Conservation (phyloP, 2,888 invertebrate species). For the Ennomos erosarius region DNA sequence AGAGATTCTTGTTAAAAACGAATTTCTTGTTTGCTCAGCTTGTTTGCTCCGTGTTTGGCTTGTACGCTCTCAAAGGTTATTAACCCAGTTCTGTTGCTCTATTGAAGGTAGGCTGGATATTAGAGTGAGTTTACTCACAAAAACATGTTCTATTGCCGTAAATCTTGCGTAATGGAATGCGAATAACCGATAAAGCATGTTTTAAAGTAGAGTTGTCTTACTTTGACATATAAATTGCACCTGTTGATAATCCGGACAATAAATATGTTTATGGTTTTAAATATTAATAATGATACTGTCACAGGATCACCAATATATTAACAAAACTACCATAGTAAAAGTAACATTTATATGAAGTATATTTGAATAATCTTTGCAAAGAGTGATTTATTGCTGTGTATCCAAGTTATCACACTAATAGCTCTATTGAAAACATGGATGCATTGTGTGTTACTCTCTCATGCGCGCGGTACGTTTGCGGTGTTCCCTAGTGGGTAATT, state of each 20-base stretch:
- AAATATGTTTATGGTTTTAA: conserved; percentile 3
- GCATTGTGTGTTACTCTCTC: conserved; percentile 43
- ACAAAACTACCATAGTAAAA: conserved; percentile 14
- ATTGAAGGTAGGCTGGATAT: conserved; percentile 37
- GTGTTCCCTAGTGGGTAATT: conserved; percentile 50
- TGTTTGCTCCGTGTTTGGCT: conserved; percentile 60
- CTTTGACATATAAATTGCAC: conserved; percentile 3
- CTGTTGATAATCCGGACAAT: conserved; percentile 10
- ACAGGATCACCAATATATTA: conserved; percentile 22
- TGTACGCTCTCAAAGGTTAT: conserved; percentile 68
- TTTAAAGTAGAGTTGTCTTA: not conserved
- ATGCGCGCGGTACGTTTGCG: conserved; percentile 48
- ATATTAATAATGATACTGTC: conserved; percentile 8
- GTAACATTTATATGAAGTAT: conserved; percentile 4
- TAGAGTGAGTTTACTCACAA: conserved; percentile 36
- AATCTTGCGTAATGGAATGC: conserved; percentile 39
- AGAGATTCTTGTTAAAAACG: conserved; percentile 32
- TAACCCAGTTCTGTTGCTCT: conserved; percentile 68
- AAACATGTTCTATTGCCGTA: conserved; percentile 30
- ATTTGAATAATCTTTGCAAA: conserved; percentile 27
- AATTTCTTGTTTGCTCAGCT: conserved; percentile 58
- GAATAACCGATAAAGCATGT: conserved; percentile 26
- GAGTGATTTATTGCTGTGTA: conserved; percentile 24
- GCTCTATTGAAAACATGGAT: conserved; percentile 47
- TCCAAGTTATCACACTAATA: conserved; percentile 39